Conservation (phyloP, 2,797 vertebrate species). For the Prionace glauca region DNA sequence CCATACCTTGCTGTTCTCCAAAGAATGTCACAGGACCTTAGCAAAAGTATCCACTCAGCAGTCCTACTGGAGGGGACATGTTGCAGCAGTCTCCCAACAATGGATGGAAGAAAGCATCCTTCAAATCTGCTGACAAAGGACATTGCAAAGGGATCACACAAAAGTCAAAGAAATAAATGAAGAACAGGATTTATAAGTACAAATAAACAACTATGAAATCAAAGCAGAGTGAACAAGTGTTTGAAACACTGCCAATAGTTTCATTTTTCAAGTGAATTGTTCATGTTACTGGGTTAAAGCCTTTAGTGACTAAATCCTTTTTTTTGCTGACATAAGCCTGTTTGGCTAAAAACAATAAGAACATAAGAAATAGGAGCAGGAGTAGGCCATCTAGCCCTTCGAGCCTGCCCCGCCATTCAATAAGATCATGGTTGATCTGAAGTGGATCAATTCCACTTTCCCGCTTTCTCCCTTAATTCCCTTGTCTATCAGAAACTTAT, state of each 20-base stretch:
- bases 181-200: neutral
- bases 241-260: conserved; percentile 9
- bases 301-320: conserved; percentile 7
- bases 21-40: neutral
- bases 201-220: neutral
- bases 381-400: no score
- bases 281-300: neutral
- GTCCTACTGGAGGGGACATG: neutral
- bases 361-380: no score
- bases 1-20: neutral
- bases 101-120: neutral
- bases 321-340: no score
- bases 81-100: neutral
- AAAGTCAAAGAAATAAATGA: neutral
- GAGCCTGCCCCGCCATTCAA: no score
- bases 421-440: no score
- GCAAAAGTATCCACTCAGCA: neutral
- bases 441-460: no score
- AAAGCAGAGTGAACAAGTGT: neutral
- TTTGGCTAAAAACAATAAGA: neutral
- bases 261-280: neutral
- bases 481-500: no score
- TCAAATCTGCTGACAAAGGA: neutral
- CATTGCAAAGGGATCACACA: neutral
- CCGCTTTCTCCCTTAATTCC: no score